Conservation (phyloP, 2,113 vertebrate species). For the Ciconia boyciana region DNA sequence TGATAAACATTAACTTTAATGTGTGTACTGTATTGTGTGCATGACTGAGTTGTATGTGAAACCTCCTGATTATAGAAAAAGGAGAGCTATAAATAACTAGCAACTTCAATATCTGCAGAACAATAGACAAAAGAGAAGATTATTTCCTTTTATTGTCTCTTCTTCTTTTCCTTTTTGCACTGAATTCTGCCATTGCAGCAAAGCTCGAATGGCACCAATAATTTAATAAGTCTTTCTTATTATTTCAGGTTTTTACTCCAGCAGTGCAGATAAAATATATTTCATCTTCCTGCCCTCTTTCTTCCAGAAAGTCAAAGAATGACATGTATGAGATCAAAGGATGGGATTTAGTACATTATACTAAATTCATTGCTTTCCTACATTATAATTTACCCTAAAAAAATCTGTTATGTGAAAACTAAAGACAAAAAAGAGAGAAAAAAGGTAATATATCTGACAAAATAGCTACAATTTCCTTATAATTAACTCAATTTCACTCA, state of each 20-base stretch:
- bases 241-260: slow-evolving; percentile 19
- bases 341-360: neutral
- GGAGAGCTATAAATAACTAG: neutral
- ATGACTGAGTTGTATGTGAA: neutral
- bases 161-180: neutral
- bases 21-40: neutral
- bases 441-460: neutral
- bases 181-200: neutral
- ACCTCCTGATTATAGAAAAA: neutral
- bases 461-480: neutral
- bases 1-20: neutral
- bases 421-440: neutral
- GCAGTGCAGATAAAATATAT: slow-evolving; percentile 1
- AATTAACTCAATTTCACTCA: neutral
- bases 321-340: slow-evolving; percentile 11
- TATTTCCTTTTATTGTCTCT: neutral
- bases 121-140: neutral
- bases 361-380: neutral
- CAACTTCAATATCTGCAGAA: neutral
- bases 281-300: neutral
- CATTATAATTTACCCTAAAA: neutral
- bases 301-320: neutral
- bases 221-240: slow-evolving; percentile 12
- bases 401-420: neutral
- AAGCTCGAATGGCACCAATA: neutral